These are phyloP conservation scores for Polyergus mexicanus DNA, from an alignment of 1,140 invertebrate species.

Conservation along the genomic window DNA sequence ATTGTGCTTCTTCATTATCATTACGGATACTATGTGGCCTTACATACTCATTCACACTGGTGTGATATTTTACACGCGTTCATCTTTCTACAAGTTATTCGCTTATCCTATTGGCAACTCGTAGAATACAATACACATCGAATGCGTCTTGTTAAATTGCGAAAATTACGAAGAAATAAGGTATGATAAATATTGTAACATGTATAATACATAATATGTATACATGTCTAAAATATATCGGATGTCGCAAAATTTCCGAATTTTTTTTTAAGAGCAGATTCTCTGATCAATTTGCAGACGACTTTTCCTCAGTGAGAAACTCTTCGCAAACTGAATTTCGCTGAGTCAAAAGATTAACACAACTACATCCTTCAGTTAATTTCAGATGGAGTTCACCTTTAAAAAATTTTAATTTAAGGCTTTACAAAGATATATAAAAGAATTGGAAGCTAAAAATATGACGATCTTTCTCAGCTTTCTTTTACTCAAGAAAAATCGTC, in stretches of 20 bases:
- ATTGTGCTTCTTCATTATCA: slow-evolving; percentile 22
- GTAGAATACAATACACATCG: background rate
- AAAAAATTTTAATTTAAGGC: too few relatives aligned
- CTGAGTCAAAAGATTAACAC: too few relatives aligned
- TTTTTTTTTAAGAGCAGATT: too few relatives aligned
- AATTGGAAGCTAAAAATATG: too few relatives aligned
- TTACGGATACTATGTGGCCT: slow-evolving; percentile 15
- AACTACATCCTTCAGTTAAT: too few relatives aligned
- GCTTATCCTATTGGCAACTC: background rate
- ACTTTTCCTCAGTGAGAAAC: too few relatives aligned
- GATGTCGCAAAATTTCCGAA: background rate
- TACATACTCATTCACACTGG: background rate
- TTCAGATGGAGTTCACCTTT: too few relatives aligned
- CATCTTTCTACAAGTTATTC: background rate
- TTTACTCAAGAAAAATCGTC: too few relatives aligned
- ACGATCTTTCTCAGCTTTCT: too few relatives aligned
- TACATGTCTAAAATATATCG: background rate
- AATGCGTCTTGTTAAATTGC: background rate
- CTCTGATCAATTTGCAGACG: too few relatives aligned
- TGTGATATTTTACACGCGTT: background rate
- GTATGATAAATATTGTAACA: background rate
- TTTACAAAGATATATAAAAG: too few relatives aligned
- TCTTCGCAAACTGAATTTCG: too few relatives aligned
- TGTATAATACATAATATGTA: background rate
- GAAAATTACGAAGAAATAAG: slow-evolving; percentile 55